Base-by-base conservation (phyloP, 2,888 invertebrate genomes). In the Lymantria dispar region DNA sequence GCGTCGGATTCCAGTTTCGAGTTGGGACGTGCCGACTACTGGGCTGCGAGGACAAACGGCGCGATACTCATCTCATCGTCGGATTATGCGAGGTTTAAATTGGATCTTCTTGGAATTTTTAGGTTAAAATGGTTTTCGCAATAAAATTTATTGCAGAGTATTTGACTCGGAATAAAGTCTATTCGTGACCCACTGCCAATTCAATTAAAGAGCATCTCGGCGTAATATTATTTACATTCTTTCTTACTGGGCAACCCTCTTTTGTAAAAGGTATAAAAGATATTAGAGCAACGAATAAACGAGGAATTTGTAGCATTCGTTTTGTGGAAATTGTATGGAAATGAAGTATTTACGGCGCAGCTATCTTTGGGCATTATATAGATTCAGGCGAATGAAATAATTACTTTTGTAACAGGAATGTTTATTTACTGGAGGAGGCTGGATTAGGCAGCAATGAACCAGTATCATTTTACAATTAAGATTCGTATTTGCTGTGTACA, bases 41-140 rank as follows among this genome's bases (percentile, higher is more conserved):
- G 62, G 40, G 56, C 67, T 52, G 53, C 59, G 62, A 61, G 61
- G 68, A 71, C 68, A 71, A 62, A 64, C 58, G 55, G 56, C 53
- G 63, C 76, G 84, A 86, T 83, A 83, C 72, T 77, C 80, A 86
- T 85, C 85, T 83, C 78, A 71, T 72, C 75, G 62, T 60, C 63
- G 79, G 81, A 87, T 85, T 85, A 84, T 81, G 76, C 84, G 75
- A 76, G 72, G 75, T 76, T 85, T 83, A 85, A 87, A 86, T 85
- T 82, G 84, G 81, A 84, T 83, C 80, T 84, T 80, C 85, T 81
- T 71, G 78, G 83, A 84, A 85, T 85, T 85, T 85, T 85, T 81
- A 79, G 80, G 79, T 78, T 76, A 80, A 82, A 86, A 83, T 77
- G 78, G 78, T 76, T 76, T 74, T 80, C 74, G 79, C 80, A 79